Base-by-base conservation (phyloP, 2,797 vertebrate genomes). In the Enteromius radiatus region DNA sequence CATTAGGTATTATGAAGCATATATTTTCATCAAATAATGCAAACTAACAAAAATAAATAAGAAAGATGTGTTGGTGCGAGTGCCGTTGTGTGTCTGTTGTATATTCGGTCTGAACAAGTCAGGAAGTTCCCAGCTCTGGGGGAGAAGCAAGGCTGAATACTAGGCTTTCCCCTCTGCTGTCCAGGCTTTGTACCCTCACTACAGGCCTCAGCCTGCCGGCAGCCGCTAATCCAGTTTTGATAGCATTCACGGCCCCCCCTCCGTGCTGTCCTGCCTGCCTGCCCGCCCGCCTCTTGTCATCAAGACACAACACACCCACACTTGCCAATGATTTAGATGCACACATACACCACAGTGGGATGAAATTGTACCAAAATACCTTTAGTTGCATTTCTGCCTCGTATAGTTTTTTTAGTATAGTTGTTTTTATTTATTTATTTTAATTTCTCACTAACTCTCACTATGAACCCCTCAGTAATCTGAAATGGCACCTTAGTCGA, bases 161-260 rank as follows among this genome's bases (percentile, higher is more conserved):
- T 84, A 87, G 88, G 91, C 94, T 93, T 93, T 91, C 64, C 45
- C 83, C 87, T 84, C 81, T 74, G 11, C 84, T 82, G 81, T 84
- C 52, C 68, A 1, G 38, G 76, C 87, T 86, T 85, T 89, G 79
- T 88, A 78, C 71, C n/a, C 61, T 76, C 87, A 82, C 86, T 80
- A 85, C 85, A 87, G 88, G 85, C 82, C 88, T 79, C 83, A 28
- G 67, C 87, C 84, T 87, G 84, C 86, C 90, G 89, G 86, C 86
- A 88, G 86, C 75, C 86, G 85, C 85, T 93, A 94, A 94, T 95
- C 92, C 93, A 80, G 91, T 93, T 95, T 94, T 94, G 91, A 94
- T 94, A 90, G 92, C 89, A 90, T 94, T 92, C 90, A 88, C 90
- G 89, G 88, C 85, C 88, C 85, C 84, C 86, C 85, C 67, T 88